Evolutionary conservation across 2,888 invertebrate genomes (phyloP), one percentile per base, ranked within the genome.

Genomic region (Lasioglossum calceatum): DNA sequence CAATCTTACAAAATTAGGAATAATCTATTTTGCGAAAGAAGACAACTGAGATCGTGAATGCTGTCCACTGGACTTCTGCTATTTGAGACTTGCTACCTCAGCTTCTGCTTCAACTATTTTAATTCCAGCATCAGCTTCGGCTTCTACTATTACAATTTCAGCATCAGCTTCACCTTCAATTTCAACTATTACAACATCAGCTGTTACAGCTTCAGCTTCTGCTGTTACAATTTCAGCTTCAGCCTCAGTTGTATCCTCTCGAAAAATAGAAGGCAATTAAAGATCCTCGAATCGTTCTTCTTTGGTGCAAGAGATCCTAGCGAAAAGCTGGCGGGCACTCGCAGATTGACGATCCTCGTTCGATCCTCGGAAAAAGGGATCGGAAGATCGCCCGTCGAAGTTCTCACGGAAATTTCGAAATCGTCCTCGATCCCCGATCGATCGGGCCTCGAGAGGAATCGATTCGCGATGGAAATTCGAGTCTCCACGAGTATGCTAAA

Each of bases 401-500:
- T 61, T 61, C 61, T 27, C 61, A 14, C 61, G 61, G 54, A n/a
- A n/a, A 54, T 54, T n/a, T 54, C 54, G n/a, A n/a, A 10, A 54
- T 54, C 54, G 54, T 54, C 10, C 54, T 10, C 54, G 23, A 10
- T 23, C 8, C 54, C 23, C 54, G 54, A 23, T 23, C 54, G 54
- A 54, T 54, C 8, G 54, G 54, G 54, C 8, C 23, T 50, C 50
- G 2, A 19, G 19, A 19, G 50, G 7, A 50, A 50, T 19, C 67
- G 67, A 36, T 32, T 67, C n/a, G n/a, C 54, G 54, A 23, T 54
- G 67, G 32, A 36, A 10, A 36, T 19, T 36, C 67, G 67, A 67
- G 23, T 67, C 64, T 67, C 67, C 36, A 10, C 32, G 36, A 23
- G 23, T 67, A 67, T 75, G 79, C 73, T 73, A 47, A 81, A 70